A percentile compares a stretch with the other conserved stretches of the same genome.
Evolutionary conservation across 2,797 vertebrate species (phyloP).

Genomic region (Premnoplex brunnescens): DNA sequence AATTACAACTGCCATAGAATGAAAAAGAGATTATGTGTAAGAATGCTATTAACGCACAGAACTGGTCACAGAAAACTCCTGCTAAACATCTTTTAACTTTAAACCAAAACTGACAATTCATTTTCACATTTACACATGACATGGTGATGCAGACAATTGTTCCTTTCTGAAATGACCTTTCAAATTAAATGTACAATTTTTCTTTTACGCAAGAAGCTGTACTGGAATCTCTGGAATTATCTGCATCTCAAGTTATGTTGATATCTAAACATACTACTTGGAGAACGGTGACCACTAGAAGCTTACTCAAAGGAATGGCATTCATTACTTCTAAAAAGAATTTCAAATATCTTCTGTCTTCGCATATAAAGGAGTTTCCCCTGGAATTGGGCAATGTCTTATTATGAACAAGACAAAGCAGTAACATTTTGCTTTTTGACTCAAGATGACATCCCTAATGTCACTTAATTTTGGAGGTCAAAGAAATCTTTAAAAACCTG

Average conservation of each 20-base stretch:
- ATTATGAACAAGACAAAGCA: background rate
- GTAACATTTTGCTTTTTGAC: background rate
- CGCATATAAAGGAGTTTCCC: background rate
- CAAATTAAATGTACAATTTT: background rate
- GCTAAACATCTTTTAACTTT: background rate
- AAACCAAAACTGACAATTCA: background rate
- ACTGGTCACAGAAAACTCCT: background rate
- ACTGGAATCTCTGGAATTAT: slow-evolving; percentile 16
- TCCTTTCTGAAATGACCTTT: background rate
- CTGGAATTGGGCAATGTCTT: background rate
- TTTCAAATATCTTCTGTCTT: slow-evolving; percentile 27
- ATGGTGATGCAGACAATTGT: background rate
- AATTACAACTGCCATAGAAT: background rate
- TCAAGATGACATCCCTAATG: background rate
- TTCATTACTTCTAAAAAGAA: background rate
- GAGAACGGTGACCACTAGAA: background rate
- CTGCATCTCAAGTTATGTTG: background rate
- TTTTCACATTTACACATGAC: background rate
- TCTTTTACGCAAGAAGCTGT: background rate
- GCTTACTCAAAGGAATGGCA: slow-evolving; percentile 30
- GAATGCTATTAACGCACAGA: background rate
- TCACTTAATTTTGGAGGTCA: background rate
- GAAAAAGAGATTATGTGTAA: background rate
- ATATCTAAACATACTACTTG: background rate
- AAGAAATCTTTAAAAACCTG: background rate